A percentile compares a stretch with the other conserved stretches of the same genome.
Conservation (phyloP, 2,888 invertebrate genomes). For the Congeria kusceri region DNA sequence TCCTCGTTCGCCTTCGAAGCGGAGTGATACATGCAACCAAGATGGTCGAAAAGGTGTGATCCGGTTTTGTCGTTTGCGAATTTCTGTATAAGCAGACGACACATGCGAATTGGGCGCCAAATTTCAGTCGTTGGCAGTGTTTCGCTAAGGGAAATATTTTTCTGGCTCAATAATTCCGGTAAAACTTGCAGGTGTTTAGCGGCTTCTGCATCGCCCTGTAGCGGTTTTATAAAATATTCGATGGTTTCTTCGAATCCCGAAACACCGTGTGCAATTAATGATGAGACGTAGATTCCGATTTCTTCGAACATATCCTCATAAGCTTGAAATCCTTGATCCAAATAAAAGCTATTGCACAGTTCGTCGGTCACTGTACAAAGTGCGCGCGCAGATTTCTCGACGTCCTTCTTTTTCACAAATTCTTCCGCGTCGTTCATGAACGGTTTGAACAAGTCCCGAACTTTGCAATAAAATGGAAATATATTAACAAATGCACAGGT, state of each 20-base stretch:
- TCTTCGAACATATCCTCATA: slow-evolving; percentile 67
- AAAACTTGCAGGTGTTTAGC: slow-evolving; percentile 63
- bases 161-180: slow-evolving; percentile 65
- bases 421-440: slow-evolving; percentile 59
- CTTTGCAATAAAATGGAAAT: slow-evolving; percentile 68
- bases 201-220: slow-evolving; percentile 66
- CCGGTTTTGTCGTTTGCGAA: slow-evolving; percentile 65
- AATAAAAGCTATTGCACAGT: slow-evolving; percentile 69
- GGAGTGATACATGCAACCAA: slow-evolving; percentile 71
- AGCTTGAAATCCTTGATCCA: slow-evolving; percentile 67
- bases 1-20: slow-evolving; percentile 63
- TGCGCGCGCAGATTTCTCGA: slow-evolving; percentile 53
- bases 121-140: slow-evolving; percentile 66
- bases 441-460: slow-evolving; percentile 60
- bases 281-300: slow-evolving; percentile 49
- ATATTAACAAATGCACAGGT: slow-evolving; percentile 68
- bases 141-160: slow-evolving; percentile 69
- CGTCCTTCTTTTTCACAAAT: slow-evolving; percentile 52
- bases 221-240: slow-evolving; percentile 67
- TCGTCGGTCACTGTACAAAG: slow-evolving; percentile 59
- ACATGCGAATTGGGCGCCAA: slow-evolving; percentile 71
- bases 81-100: slow-evolving; percentile 66
- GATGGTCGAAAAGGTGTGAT: slow-evolving; percentile 66
- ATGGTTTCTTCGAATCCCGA: slow-evolving; percentile 69
- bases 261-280: slow-evolving; percentile 60